Conservation (phyloP, 2,888 invertebrate species). For the Calameuta idolon region DNA sequence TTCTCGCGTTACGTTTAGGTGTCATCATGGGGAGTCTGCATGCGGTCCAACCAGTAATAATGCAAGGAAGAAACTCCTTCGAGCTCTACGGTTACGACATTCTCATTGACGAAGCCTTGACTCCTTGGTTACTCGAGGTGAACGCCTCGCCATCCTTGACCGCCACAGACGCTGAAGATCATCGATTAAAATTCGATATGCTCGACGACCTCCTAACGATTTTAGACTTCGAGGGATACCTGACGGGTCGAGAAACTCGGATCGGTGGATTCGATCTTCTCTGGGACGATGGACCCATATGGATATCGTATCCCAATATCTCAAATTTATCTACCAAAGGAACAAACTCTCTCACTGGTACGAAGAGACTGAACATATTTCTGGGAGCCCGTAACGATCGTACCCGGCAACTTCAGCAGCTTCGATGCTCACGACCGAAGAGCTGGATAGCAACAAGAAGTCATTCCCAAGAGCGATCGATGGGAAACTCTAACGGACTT, state of each 20-base stretch:
- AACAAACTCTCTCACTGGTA: slow-evolving; percentile 18
- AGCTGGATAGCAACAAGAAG: not conserved
- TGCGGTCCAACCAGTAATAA: slow-evolving; percentile 70
- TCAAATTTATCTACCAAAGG: slow-evolving; percentile 28
- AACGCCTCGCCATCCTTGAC: slow-evolving; percentile 74
- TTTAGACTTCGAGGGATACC: slow-evolving; percentile 71
- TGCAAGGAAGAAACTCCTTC: slow-evolving; percentile 72
- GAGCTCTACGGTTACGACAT: slow-evolving; percentile 76
- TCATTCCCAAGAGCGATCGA: not conserved
- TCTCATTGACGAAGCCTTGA: slow-evolving; percentile 70
- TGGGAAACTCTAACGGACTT: not conserved
- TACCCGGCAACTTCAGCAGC: slow-evolving; percentile 43
- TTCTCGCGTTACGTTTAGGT: slow-evolving; percentile 38
- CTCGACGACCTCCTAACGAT: slow-evolving; percentile 72
- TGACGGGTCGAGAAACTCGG: slow-evolving; percentile 70
- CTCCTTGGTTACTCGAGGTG: slow-evolving; percentile 73
- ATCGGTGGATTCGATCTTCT: slow-evolving; percentile 74
- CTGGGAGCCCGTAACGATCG: slow-evolving; percentile 58
- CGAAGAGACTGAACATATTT: slow-evolving; percentile 52
- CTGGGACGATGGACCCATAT: slow-evolving; percentile 71
- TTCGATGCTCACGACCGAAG: slow-evolving; percentile 15
- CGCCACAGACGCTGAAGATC: slow-evolving; percentile 73
- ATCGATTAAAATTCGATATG: slow-evolving; percentile 71
- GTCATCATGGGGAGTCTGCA: slow-evolving; percentile 71
- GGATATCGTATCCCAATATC: slow-evolving; percentile 45